Evolutionary conservation across 2,797 vertebrate genomes (phyloP).

Genomic region (Natrix natrix): DNA sequence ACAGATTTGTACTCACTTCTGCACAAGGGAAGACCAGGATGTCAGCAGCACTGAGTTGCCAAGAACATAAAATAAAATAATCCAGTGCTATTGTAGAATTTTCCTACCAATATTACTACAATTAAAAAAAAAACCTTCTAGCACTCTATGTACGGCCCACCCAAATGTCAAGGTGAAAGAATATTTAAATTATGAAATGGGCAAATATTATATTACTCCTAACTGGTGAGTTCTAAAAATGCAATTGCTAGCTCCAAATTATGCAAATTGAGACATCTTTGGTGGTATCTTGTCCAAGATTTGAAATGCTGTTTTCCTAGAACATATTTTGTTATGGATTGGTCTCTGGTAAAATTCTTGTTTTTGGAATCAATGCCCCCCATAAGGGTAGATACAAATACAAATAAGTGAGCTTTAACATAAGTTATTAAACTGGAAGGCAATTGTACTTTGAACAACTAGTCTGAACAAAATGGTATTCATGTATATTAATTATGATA

Average conservation of each 20-base stretch:
- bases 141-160: neutral
- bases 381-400: neutral
- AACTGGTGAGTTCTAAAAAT: neutral
- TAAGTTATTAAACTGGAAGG: neutral
- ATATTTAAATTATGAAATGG: neutral
- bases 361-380: neutral
- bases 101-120: neutral
- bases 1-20: neutral
- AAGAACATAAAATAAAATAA: neutral
- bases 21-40: constrained; percentile 10
- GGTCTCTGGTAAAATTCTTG: neutral
- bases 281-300: neutral
- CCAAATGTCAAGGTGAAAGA: neutral
- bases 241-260: neutral
- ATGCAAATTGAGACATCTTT: neutral
- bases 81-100: neutral
- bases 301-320: neutral
- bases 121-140: neutral
- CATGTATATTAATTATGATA: neutral
- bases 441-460: neutral
- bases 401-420: neutral
- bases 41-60: neutral
- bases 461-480: neutral
- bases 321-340: neutral
- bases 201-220: neutral